These are phyloP conservation scores for Caracal caracal DNA, from an alignment of 2,113 vertebrate species.

Conservation along the genomic window DNA sequence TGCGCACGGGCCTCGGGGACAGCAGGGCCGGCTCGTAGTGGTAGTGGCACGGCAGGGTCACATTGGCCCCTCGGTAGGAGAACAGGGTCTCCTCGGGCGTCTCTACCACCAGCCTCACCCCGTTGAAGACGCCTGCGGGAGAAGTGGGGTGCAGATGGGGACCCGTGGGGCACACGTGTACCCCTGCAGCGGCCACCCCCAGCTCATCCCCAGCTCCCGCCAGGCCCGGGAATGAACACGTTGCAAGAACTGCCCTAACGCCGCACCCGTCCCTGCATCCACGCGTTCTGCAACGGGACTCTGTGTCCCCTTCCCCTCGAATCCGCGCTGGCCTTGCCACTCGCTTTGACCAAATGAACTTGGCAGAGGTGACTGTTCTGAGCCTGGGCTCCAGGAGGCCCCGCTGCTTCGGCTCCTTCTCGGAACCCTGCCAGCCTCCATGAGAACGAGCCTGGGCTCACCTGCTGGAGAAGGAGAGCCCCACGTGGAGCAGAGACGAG, in stretches of 20 bases:
- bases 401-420: not conserved
- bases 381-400: not conserved
- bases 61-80: slow-evolving; percentile 88
- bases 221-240: not conserved
- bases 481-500: not conserved
- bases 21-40: slow-evolving; percentile 86
- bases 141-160: not conserved
- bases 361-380: fast-evolving
- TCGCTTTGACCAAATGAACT: not conserved
- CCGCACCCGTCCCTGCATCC: not conserved
- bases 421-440: not conserved
- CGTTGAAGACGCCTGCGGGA: slow-evolving; percentile 85
- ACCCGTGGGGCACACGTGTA: no score
- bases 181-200: not conserved
- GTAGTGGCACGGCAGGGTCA: slow-evolving; percentile 92
- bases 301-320: not conserved
- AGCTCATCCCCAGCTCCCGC: not conserved
- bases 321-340: not conserved
- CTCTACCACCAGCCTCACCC: slow-evolving; percentile 90
- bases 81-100: slow-evolving; percentile 87
- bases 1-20: slow-evolving; percentile 86
- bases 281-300: not conserved
- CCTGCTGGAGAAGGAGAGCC: not conserved
- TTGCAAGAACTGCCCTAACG: not conserved
- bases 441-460: not conserved